Evolutionary conservation across 2,113 vertebrate genomes (phyloP), one percentile per base, ranked within the genome.

Genomic region (Struthidea cinerea): DNA sequence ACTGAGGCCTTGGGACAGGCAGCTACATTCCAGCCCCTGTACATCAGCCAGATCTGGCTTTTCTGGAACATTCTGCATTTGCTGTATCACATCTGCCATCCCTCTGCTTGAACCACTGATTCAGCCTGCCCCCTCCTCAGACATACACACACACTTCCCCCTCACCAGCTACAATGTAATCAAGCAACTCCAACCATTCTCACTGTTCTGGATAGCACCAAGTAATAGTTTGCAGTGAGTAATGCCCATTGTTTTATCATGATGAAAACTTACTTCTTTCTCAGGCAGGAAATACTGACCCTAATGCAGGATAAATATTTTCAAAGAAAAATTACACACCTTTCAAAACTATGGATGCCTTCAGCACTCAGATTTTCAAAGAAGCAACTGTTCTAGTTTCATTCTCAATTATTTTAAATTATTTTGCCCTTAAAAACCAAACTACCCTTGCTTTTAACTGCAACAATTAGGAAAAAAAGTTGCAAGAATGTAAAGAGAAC

Each of bases 1-100:
- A 5, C 35, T 7, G 13, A 1, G 67, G 19, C 11, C 47, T 30
- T 14, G 9, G 23, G 15, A 23, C 0, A 5, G 16, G n/a, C 6
- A 32, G 52, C 10, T 11, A 13, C 4, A 21, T 18, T 20, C 59
- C 73, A 50, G 68, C 14, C 20, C 50, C 10, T 37, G 47, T 8
- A 20, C 10, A 27, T 49, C 35, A 12, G 6, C n/a, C 19, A 22
- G 3, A 20, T 19, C 33, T 33, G 63, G 16, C 67, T 59, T 6
- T 15, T 41, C 53, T 56, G 33, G 44, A 79, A 10, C 4, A 8
- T 4, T 28, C 11, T 9, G 46, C 10, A 2, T 20, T 44, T 61
- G 52, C 61, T 22, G 23, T 3, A 26, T 9, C 56, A 10, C 23
- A 21, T 13, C 64, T 44, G 39, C 59, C 49, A 7, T 17, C 14